Evolutionary conservation across 2,113 vertebrate species (phyloP), one percentile per base, ranked within the genome.

Genomic region (Phasianus colchicus): DNA sequence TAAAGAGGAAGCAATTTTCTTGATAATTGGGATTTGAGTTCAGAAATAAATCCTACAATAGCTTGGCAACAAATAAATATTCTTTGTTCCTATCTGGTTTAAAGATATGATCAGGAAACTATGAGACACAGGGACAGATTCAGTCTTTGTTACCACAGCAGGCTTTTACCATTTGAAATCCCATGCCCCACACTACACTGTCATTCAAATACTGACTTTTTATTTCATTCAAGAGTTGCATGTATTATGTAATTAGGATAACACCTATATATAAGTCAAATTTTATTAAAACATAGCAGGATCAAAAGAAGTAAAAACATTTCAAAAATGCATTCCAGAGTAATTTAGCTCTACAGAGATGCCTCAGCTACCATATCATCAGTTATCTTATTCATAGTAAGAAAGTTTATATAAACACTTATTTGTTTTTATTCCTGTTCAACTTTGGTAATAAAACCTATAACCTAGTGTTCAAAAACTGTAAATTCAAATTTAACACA

Each of bases 41-140:
- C 93, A 96, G 97, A 97, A 97, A 97, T 96, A 98, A 97, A 97
- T 90, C 87, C 78, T 86, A 96, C 95, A 97, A 96, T 77, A 93
- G 69, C 86, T 84, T 72, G 76, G 89, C 77, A 98, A 96, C 95
- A 98, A 97, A 97, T 96, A 98, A 96, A 97, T 96, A 96, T 94
- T 96, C 91, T 97, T 97, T 96, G 85, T 96, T 94, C 92, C 55
- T 91, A 95, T 94, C 94, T 94, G 77, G 91, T 95, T 98, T 97
- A 97, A 96, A 97, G 92, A 96, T 89, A 97, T 15, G 65, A 97
- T 94, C 93, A 95, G 86, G 86, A 93, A 95, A 90, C 94, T 92
- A 81, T 69, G 94, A 75, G 93, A 96, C 94, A 96, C 1, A 90
- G 86, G 73, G 81, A 97, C 82, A 94, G 94, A 97, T 88, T 95